phyloP scores from a whole-genome alignment of 2,888 invertebrate genomes.

The Thyatira batis region DNA sequence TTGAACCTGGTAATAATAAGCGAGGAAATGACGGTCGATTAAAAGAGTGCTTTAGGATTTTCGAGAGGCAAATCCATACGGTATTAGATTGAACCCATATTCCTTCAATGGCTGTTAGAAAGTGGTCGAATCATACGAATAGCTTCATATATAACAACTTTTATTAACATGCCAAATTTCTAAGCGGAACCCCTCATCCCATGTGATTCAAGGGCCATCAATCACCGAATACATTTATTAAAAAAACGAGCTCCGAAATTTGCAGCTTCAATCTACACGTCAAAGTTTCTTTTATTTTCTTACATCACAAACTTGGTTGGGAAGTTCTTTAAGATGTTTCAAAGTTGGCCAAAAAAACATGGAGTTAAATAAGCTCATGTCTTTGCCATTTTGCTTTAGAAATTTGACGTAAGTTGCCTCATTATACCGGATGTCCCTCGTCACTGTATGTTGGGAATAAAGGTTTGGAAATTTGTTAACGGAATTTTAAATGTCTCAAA shows the following conservation, averaged over 20 bases:
- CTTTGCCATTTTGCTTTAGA: not conserved
- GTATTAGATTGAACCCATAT: not conserved
- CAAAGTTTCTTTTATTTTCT: conserved; percentile 5
- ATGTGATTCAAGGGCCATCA: not conserved
- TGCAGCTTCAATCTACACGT: not conserved
- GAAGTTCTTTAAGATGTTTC: not conserved
- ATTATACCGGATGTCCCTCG: too few species aligned
- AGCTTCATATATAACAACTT: not conserved
- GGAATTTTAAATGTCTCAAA: too few species aligned
- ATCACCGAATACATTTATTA: conserved; percentile 5
- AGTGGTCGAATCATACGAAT: not conserved
- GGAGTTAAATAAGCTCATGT: conserved; percentile 1
- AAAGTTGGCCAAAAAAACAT: conserved; percentile 2
- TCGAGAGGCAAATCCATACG: too few species aligned
- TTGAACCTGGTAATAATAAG: too few species aligned
- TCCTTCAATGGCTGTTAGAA: not conserved
- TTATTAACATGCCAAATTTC: not conserved
- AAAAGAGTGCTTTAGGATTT: too few species aligned
- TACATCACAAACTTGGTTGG: not conserved
- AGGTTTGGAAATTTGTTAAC: too few species aligned
- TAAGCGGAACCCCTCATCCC: not conserved
- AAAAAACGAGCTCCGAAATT: conserved; percentile 2
- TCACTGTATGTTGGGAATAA: too few species aligned
- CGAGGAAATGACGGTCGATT: too few species aligned
- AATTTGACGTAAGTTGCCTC: not conserved